phyloP scores from a whole-genome alignment of 2,888 invertebrate species.

The Drymonia ruficornis region DNA sequence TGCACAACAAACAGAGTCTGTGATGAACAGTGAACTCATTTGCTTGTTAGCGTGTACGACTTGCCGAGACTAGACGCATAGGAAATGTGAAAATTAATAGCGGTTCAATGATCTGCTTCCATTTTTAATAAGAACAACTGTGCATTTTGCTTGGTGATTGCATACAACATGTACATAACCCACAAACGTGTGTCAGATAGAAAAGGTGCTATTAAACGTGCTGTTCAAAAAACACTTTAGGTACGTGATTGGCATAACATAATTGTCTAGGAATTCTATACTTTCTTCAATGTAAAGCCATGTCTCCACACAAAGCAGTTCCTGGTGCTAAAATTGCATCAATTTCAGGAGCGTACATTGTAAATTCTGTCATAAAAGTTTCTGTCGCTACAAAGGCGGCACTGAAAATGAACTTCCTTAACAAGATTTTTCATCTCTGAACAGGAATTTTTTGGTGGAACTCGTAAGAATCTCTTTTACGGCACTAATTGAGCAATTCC shows the following conservation, averaged over 20 bases:
- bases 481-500: slow-evolving; percentile 51
- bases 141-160: not conserved
- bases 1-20: slow-evolving; percentile 23
- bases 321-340: not conserved
- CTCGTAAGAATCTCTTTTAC: slow-evolving; percentile 34
- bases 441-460: slow-evolving; percentile 20
- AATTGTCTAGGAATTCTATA: too few species aligned
- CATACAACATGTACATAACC: not conserved
- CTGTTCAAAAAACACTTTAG: not conserved
- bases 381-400: not conserved
- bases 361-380: slow-evolving; percentile 2
- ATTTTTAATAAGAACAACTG: not conserved
- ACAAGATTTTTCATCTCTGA: slow-evolving; percentile 17
- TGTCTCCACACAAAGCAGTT: too few species aligned
- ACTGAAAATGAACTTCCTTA: slow-evolving; percentile 17
- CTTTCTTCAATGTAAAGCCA: too few species aligned
- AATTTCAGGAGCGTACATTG: not conserved
- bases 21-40: slow-evolving; percentile 31
- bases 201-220: not conserved
- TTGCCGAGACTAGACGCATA: slow-evolving; percentile 9
- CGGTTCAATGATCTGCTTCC: slow-evolving; percentile 3
- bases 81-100: slow-evolving; percentile 8
- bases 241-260: not conserved
- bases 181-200: not conserved
- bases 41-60: slow-evolving; percentile 22